Evolutionary conservation across 2,888 invertebrate genomes (phyloP).

Genomic region (Pristionchus arcanus): DNA sequence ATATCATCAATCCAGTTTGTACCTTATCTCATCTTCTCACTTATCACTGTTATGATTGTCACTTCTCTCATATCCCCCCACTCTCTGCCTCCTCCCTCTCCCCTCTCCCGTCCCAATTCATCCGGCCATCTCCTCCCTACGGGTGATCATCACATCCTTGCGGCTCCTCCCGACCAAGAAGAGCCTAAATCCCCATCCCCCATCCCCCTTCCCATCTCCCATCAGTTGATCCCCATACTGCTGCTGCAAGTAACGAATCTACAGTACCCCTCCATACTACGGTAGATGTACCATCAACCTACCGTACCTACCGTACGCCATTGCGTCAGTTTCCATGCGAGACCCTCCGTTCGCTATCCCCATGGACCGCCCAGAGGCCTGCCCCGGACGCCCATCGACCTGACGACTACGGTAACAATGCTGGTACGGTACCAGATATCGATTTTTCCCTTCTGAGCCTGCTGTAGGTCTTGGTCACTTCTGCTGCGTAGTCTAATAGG

Average conservation of each 20-base stretch:
- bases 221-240: constrained; percentile 22
- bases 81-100: not conserved
- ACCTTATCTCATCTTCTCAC: not conserved
- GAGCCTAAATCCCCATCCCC: not conserved
- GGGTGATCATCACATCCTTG: constrained; percentile 17
- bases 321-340: constrained; percentile 33
- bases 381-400: constrained; percentile 13
- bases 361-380: constrained; percentile 3
- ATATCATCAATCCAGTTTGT: constrained; percentile 27
- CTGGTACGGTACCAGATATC: constrained; percentile 42
- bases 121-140: not conserved
- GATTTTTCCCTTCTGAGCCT: not conserved
- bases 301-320: constrained; percentile 22
- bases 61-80: not conserved
- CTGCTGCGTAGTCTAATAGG: not conserved
- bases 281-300: constrained; percentile 46
- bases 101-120: not conserved
- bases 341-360: constrained; percentile 36
- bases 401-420: not conserved
- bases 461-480: not conserved
- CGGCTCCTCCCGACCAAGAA: not conserved
- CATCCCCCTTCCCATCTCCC: not conserved
- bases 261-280: constrained; percentile 5
- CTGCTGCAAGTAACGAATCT: not conserved
- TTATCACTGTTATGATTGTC: constrained; percentile 43